phyloP scores from a whole-genome alignment of 2,888 invertebrate genomes.

The Athalia cordata region DNA sequence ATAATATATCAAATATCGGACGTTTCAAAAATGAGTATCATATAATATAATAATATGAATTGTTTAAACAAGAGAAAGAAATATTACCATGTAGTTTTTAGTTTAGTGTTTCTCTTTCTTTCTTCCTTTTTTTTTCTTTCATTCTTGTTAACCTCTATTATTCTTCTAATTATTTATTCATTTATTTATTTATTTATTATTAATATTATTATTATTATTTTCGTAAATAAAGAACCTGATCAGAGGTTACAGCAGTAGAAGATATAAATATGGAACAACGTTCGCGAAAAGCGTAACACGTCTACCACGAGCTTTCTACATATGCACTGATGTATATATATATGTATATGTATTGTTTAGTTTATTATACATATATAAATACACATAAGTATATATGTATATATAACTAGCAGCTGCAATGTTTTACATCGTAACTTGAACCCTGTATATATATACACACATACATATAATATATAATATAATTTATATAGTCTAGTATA shows the following conservation, averaged over 20 bases:
- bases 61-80: no score
- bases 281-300: conserved; percentile 42
- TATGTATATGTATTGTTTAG: not conserved
- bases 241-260: not conserved
- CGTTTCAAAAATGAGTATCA: no score
- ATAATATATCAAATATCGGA: no score
- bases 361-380: not conserved
- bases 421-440: conserved; percentile 9
- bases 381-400: conserved; percentile 17
- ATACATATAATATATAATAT: conserved; percentile 9
- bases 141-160: not conserved
- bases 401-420: conserved; percentile 7
- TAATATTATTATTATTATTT: not conserved
- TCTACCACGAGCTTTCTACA: conserved; percentile 39
- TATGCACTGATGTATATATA: not conserved
- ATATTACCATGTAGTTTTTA: conserved; percentile 25
- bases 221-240: not conserved
- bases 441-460: conserved; percentile 30
- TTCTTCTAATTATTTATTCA: no score
- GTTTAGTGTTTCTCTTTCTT: not conserved
- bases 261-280: conserved; percentile 1
- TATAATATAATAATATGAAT: no score
- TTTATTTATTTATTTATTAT: not conserved
- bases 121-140: conserved; percentile 6
- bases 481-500: not conserved